phyloP scores from a whole-genome alignment of 2,113 vertebrate genomes.

The Trogon surrucura region DNA sequence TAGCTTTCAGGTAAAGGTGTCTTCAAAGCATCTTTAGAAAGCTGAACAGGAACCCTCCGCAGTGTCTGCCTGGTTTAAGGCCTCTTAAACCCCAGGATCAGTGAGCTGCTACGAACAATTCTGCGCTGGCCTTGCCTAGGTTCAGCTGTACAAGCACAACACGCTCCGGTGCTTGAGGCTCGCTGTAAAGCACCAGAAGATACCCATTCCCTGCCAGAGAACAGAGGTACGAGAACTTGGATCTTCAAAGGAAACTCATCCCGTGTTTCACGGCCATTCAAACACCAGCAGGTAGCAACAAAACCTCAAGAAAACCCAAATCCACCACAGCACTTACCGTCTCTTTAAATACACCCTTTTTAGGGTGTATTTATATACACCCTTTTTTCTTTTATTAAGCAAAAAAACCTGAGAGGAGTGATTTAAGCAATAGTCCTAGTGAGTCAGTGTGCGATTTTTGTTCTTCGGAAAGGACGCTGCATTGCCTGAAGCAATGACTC shows the following conservation, averaged over 20 bases:
- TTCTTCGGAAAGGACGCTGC: neutral
- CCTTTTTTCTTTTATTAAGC: neutral
- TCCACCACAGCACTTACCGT: neutral
- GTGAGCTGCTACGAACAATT: neutral
- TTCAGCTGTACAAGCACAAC: neutral
- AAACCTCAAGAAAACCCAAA: neutral
- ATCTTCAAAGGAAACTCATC: neutral
- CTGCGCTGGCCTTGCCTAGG: neutral
- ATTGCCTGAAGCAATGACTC: neutral
- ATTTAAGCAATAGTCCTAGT: neutral
- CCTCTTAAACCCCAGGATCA: slow-evolving; percentile 24
- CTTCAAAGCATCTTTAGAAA: slow-evolving; percentile 50
- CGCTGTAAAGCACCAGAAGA: neutral
- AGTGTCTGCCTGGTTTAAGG: neutral
- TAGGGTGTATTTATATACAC: neutral
- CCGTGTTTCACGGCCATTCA: neutral
- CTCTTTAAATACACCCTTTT: neutral
- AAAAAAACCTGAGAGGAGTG: neutral
- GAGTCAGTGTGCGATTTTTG: slow-evolving; percentile 3
- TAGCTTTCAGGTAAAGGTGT: neutral
- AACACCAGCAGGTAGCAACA: neutral
- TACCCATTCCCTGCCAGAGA: neutral
- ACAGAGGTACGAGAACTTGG: neutral
- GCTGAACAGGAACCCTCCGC: neutral
- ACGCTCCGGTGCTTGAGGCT: neutral